Percentiles rank a stretch among this genome's conserved stretches.
Evolutionary conservation across 2,113 vertebrate species (phyloP).

Genomic region (Megalops atlanticus): DNA sequence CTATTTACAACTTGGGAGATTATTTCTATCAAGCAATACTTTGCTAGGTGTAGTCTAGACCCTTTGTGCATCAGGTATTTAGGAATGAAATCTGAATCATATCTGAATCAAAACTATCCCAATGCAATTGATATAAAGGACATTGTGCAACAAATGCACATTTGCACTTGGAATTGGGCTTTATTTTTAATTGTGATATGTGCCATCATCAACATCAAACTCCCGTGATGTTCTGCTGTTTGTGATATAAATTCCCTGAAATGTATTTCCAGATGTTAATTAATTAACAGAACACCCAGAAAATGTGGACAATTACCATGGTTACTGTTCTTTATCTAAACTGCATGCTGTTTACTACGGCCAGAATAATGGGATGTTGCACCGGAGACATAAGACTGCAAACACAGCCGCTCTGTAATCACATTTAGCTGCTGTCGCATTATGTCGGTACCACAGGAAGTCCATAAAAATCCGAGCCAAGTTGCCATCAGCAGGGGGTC

Average conservation of each 20-base stretch:
- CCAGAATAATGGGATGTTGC: no score
- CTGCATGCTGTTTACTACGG: not conserved
- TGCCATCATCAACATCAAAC: no score
- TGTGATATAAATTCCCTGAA: no score
- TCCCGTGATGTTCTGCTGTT: no score
- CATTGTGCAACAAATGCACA: no score
- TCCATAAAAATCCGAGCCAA: not conserved
- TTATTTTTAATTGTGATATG: not conserved
- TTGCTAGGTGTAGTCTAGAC: no score
- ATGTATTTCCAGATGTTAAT: no score
- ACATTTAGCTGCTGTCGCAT: not conserved
- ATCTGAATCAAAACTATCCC: no score
- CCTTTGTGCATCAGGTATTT: not conserved
- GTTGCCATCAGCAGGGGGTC: not conserved
- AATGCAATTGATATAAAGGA: no score
- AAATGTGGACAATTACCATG: not conserved
- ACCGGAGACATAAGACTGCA: not conserved
- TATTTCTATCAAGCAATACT: no score
- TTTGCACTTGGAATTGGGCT: not conserved
- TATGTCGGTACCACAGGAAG: not conserved
- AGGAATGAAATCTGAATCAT: not conserved
- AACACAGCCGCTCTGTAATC: not conserved
- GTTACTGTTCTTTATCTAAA: not conserved
- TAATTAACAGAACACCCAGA: no score
- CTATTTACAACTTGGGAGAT: no score